Evolutionary conservation across 1,140 invertebrate genomes (phyloP).

Genomic region (Portunus trituberculatus): DNA sequence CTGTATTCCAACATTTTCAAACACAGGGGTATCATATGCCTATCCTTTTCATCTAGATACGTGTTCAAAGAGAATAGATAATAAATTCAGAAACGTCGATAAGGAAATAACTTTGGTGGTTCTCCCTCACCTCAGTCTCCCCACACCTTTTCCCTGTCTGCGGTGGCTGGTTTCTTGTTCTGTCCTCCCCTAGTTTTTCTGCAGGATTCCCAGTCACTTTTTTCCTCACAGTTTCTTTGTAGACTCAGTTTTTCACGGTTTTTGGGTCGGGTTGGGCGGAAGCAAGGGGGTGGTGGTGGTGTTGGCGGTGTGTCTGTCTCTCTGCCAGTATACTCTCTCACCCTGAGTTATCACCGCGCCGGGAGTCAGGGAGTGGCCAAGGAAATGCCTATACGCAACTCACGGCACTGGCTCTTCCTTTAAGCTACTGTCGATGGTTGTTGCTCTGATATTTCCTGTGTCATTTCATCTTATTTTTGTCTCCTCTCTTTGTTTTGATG

Average conservation of each 20-base stretch:
- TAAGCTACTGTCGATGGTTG: not conserved
- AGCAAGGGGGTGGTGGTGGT: not conserved
- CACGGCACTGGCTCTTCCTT: not conserved
- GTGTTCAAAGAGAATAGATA: too few species aligned
- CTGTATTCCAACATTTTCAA: too few species aligned
- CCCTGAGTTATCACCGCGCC: not conserved
- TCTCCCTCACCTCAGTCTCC: not conserved
- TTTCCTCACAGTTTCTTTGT: not conserved
- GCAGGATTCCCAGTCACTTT: not conserved
- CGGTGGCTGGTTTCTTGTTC: not conserved
- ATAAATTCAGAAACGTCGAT: too few species aligned
- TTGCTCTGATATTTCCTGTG: not conserved
- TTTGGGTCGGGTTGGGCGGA: not conserved
- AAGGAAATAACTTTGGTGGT: not conserved
- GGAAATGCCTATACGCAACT: not conserved
- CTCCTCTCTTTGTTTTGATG: not conserved
- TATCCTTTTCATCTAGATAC: too few species aligned
- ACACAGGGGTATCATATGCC: too few species aligned
- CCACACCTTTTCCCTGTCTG: not conserved
- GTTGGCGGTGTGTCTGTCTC: not conserved
- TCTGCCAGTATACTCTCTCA: not conserved
- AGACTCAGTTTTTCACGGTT: not conserved
- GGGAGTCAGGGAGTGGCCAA: not conserved
- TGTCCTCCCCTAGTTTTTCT: not conserved
- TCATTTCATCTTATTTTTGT: not conserved